Evolutionary conservation across 2,797 vertebrate species (phyloP), one percentile per base, ranked within the genome.

Genomic region (Ceyx erithaca): DNA sequence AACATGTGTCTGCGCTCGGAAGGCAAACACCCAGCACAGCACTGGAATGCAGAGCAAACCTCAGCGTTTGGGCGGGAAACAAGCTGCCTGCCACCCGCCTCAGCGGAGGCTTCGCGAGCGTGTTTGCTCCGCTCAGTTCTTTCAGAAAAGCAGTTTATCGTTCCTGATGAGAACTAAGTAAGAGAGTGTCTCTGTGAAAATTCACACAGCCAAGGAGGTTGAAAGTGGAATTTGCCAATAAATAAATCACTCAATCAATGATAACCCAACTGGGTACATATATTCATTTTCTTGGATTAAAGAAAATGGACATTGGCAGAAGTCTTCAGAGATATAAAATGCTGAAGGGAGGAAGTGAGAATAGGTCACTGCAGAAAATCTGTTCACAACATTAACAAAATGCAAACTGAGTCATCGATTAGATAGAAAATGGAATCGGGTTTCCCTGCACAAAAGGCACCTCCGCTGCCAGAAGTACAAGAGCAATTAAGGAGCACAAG

Each of bases 401-500:
- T 64, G 43, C 57, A 86, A 92, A 93, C 13, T 28, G 72, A 83
- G 48, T 33, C 10, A 59, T 7, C 86, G 69, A 83, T 93, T 57
- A 90, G 66, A 61, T 0, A 84, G 58, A 54, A 92, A 95, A 85
- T 0, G 4, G 85, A 95, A 66, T 80, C 30, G 21, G 15, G 54
- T 85, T 94, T 90, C 89, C 64, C 70, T 55, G 49, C 51, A 94
- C 86, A 95, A 95, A 95, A 90, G 72, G 80, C 58, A 85, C 46
- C 83, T 90, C 87, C 89, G 82, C 90, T 94, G 93, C 80, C 92
- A 96, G 95, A 95, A 95, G 82, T 67, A 91, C 85, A 96, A 93
- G 78, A 95, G 91, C 79, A 95, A 96, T 96, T 93, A 96, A 91
- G 79, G 63, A 85, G 61, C 84, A 87, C 92, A 95, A 96, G 95